These are phyloP conservation scores for Barbus barbus DNA, from an alignment of 2,113 vertebrate species.

Conservation along the genomic window DNA sequence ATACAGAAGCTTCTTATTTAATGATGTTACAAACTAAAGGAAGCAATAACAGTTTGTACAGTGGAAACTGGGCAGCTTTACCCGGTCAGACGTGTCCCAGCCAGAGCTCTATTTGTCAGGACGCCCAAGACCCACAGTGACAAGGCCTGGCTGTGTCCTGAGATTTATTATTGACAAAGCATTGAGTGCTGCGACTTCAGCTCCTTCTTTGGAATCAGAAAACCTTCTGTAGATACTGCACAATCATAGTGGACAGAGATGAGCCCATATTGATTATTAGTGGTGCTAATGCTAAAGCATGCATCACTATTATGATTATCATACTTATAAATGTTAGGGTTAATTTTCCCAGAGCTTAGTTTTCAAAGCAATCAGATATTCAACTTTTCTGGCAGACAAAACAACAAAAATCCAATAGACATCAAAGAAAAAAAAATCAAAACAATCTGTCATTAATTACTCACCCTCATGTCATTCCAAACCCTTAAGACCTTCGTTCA, in stretches of 20 bases:
- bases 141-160: slow-evolving; percentile 35
- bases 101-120: slow-evolving; percentile 34
- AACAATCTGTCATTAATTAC: too few species aligned
- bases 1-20: background rate
- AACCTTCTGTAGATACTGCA: background rate
- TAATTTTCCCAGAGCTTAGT: background rate
- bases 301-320: too few species aligned
- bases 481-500: too few species aligned
- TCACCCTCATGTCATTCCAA: too few species aligned
- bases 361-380: background rate
- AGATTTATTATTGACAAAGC: slow-evolving; percentile 52
- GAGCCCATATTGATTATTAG: background rate
- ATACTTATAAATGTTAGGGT: background rate
- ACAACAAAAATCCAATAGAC: background rate
- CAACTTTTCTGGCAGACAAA: background rate
- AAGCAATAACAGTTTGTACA: slow-evolving; percentile 15
- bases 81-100: background rate
- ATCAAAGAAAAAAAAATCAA: too few species aligned
- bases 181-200: slow-evolving; percentile 9
- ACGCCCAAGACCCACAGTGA: slow-evolving; percentile 2
- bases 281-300: too few species aligned
- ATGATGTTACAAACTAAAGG: background rate
- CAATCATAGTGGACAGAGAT: background rate
- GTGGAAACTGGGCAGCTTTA: slow-evolving; percentile 28
- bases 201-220: slow-evolving; percentile 38